phyloP scores from a whole-genome alignment of 1,140 invertebrate genomes.

The Phthorimaea operculella region DNA sequence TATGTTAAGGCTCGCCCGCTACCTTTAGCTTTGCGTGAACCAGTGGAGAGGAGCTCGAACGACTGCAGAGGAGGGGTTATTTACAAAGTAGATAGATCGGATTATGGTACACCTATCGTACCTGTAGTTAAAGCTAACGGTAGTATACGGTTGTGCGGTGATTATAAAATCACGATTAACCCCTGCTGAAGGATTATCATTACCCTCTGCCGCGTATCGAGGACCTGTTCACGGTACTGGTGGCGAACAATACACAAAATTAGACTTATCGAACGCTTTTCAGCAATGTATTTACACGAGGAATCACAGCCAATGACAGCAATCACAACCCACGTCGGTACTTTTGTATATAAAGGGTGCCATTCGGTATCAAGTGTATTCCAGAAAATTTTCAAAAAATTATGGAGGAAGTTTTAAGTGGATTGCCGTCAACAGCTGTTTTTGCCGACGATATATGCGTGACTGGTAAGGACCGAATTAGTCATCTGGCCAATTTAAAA shows the following conservation, averaged over 20 bases:
- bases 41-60: conserved; percentile 6
- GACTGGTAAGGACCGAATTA: conserved; percentile 12
- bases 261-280: conserved; percentile 26
- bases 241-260: conserved; percentile 29
- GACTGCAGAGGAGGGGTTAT: conserved; percentile 6
- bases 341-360: conserved; percentile 28
- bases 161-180: conserved; percentile 21
- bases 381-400: conserved; percentile 32
- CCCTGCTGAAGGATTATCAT: conserved; percentile 19
- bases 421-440: conserved; percentile 14
- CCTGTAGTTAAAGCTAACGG: conserved; percentile 5
- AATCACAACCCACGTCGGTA: conserved; percentile 33
- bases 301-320: conserved; percentile 25
- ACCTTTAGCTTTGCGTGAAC: neutral
- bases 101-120: conserved; percentile 6
- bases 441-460: conserved; percentile 30
- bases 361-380: conserved; percentile 27
- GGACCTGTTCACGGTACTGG: conserved; percentile 14
- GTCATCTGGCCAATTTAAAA: conserved; percentile 15
- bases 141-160: conserved; percentile 9
- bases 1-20: conserved; percentile 5
- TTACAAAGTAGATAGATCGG: conserved; percentile 6
- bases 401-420: conserved; percentile 24
- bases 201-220: conserved; percentile 15
- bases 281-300: conserved; percentile 21